These are phyloP conservation scores for Archivesica marissinica DNA, from an alignment of 1,140 invertebrate genomes.

Conservation along the genomic window DNA sequence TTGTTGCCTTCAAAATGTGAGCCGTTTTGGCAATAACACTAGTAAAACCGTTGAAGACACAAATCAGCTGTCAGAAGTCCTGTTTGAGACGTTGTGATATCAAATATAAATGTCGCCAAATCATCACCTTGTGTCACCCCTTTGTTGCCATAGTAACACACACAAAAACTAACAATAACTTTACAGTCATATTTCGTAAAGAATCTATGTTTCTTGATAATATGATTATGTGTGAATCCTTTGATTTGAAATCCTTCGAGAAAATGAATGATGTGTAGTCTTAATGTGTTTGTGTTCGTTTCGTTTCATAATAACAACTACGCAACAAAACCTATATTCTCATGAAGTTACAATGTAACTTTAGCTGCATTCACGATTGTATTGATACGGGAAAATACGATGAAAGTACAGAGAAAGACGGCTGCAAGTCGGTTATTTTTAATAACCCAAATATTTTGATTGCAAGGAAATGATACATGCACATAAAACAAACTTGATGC, in stretches of 20 bases:
- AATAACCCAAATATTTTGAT: too few relatives aligned
- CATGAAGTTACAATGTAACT: too few relatives aligned
- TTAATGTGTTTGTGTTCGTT: too few relatives aligned
- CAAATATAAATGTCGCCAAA: slow-evolving; percentile 50
- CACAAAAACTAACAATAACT: slow-evolving; percentile 37
- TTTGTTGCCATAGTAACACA: slow-evolving; percentile 32
- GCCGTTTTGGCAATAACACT: slow-evolving; percentile 39
- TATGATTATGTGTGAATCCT: neutral
- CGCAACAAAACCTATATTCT: too few relatives aligned
- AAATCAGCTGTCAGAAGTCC: neutral
- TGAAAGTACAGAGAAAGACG: too few relatives aligned
- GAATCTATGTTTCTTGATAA: neutral
- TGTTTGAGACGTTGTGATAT: slow-evolving; percentile 32
- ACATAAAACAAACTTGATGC: too few relatives aligned
- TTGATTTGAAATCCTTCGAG: neutral
- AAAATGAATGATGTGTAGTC: too few relatives aligned
- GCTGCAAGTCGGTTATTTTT: too few relatives aligned
- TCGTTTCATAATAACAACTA: too few relatives aligned
- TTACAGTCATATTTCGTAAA: neutral
- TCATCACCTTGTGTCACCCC: slow-evolving; percentile 34
- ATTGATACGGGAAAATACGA: too few relatives aligned
- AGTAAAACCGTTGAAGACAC: slow-evolving; percentile 5
- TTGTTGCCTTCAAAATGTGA: slow-evolving; percentile 30
- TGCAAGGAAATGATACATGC: too few relatives aligned
- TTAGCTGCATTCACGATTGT: too few relatives aligned